These are phyloP conservation scores for Platynereis dumerilii DNA, from an alignment of 2,888 invertebrate genomes.

Conservation along the genomic window DNA sequence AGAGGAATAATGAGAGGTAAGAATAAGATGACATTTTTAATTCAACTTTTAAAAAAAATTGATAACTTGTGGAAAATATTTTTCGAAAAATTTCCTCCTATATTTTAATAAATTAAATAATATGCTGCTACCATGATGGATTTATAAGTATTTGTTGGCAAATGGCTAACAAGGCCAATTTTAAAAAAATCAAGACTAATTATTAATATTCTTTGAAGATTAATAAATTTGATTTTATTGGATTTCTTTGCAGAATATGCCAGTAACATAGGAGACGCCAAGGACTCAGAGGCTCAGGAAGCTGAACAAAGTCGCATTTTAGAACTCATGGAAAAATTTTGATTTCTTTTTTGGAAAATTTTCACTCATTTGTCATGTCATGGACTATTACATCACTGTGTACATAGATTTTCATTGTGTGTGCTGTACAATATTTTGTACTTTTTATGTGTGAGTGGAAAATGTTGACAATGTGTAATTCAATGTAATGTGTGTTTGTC, in stretches of 20 bases:
- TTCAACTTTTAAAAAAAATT: neutral
- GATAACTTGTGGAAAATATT: neutral
- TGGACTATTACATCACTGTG: too few relatives aligned
- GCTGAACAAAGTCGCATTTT: slow-evolving; percentile 90
- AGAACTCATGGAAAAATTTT: slow-evolving; percentile 89
- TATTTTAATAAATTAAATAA: neutral
- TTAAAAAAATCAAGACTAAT: too few relatives aligned
- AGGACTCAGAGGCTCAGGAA: slow-evolving; percentile 77
- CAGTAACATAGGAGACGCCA: slow-evolving; percentile 91
- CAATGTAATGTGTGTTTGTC: too few relatives aligned
- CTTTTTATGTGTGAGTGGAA: too few relatives aligned
- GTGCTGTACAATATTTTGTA: too few relatives aligned
- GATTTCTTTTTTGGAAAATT: neutral
- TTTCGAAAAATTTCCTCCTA: neutral
- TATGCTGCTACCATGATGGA: neutral
- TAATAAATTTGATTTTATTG: too few relatives aligned
- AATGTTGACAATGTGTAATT: too few relatives aligned
- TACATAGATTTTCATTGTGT: too few relatives aligned
- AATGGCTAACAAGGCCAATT: too few relatives aligned
- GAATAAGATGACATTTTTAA: slow-evolving; percentile 17
- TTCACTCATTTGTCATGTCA: slow-evolving; percentile 2
- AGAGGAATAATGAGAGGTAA: slow-evolving; percentile 90
- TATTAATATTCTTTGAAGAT: too few relatives aligned
- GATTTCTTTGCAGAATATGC: slow-evolving; percentile 81
- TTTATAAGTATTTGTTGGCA: too few relatives aligned